Evolutionary conservation across 2,888 invertebrate genomes (phyloP).

Genomic region (Mesochorus sp.): DNA sequence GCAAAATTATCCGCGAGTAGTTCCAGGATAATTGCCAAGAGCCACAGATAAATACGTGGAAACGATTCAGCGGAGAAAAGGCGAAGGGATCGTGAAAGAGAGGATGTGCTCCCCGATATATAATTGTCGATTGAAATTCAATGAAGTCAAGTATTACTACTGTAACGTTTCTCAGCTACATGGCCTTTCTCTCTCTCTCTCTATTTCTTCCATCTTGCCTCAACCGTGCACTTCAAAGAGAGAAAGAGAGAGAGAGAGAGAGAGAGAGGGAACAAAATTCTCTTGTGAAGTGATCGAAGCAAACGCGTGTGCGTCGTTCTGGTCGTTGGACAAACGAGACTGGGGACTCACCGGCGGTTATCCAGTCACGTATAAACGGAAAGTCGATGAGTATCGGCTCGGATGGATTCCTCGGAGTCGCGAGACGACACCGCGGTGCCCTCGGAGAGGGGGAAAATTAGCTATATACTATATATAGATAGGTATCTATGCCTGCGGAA

Average conservation of each 20-base stretch:
- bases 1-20: conserved; percentile 3
- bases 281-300: conserved; percentile 5
- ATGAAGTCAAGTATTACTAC: conserved; percentile 42
- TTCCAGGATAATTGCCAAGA: conserved; percentile 18
- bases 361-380: conserved; percentile 38
- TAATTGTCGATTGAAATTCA: conserved; percentile 60
- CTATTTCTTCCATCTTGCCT: conserved; percentile 8
- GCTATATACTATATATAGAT: background rate
- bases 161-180: background rate
- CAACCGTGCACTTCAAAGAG: background rate
- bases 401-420: conserved; percentile 31
- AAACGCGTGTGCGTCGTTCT: background rate
- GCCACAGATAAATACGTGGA: conserved; percentile 24
- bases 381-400: conserved; percentile 29
- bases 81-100: background rate
- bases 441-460: background rate
- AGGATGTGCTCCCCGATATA: conserved; percentile 28
- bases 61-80: conserved; percentile 14
- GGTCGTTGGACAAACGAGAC: background rate
- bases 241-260: background rate
- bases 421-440: background rate
- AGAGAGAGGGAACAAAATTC: conserved; percentile 5
- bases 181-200: conserved; percentile 1
- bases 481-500: conserved; percentile 7
- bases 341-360: conserved; percentile 1